These are phyloP conservation scores for Dromaius novaehollandiae DNA, from an alignment of 2,113 vertebrate species.

Conservation along the genomic window DNA sequence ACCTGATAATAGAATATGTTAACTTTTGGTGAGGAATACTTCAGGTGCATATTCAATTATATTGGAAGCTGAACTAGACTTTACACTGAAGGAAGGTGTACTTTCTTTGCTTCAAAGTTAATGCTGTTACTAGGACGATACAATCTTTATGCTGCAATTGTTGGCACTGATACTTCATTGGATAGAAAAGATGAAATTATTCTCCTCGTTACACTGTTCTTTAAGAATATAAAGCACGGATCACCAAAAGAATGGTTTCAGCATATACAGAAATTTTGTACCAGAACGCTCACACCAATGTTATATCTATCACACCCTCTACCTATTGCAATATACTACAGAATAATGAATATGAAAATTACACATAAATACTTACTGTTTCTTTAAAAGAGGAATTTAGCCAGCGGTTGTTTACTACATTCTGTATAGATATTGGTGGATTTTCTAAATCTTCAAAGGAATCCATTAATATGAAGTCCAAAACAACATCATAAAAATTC, in stretches of 20 bases:
- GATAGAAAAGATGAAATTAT: not conserved
- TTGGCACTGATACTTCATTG: not conserved
- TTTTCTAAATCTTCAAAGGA: conserved; percentile 99
- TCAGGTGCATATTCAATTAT: not conserved
- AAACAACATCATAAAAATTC: conserved; percentile 96
- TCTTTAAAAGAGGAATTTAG: conserved; percentile 96
- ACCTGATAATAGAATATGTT: not conserved
- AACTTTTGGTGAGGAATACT: not conserved
- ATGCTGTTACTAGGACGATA: not conserved
- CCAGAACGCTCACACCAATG: not conserved
- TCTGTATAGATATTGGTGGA: conserved; percentile 94
- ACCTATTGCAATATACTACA: not conserved
- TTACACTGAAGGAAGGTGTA: not conserved
- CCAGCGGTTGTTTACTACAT: conserved; percentile 96
- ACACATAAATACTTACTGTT: conserved; percentile 81
- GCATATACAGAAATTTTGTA: not conserved
- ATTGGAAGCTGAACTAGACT: not conserved
- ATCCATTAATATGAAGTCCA: conserved; percentile 98
- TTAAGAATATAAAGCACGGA: not conserved
- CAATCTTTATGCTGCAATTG: not conserved
- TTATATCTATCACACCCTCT: not conserved
- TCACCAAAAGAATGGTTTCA: rapidly evolving
- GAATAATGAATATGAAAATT: not conserved
- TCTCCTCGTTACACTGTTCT: not conserved
- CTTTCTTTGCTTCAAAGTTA: not conserved